phyloP scores from a whole-genome alignment of 1,140 invertebrate genomes.

The Phymorhynchus buccinoides region DNA sequence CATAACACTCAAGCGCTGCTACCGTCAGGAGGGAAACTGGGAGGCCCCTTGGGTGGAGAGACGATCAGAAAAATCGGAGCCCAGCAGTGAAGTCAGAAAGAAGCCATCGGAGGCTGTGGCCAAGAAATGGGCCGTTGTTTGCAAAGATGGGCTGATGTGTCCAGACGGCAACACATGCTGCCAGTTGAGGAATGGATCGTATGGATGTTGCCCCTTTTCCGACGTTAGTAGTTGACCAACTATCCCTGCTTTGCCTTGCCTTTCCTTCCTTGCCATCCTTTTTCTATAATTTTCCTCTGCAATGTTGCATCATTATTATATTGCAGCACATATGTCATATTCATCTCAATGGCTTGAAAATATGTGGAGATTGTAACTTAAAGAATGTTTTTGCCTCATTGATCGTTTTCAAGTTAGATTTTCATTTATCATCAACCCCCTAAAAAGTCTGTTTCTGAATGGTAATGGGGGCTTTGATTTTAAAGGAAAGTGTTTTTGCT shows the following conservation, averaged over 20 bases:
- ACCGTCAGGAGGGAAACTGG: slow-evolving; percentile 12
- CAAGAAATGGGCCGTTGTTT: slow-evolving; percentile 71
- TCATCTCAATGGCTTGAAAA: too few species aligned
- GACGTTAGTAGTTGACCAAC: slow-evolving; percentile 31
- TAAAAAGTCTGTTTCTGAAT: too few species aligned
- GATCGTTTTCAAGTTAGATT: too few species aligned
- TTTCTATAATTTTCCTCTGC: neutral
- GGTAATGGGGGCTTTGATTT: too few species aligned
- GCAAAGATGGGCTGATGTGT: slow-evolving; percentile 60
- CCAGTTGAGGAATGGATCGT: slow-evolving; percentile 61
- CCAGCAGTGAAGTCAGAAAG: slow-evolving; percentile 67
- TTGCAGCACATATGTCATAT: too few species aligned
- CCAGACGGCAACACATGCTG: slow-evolving; percentile 72
- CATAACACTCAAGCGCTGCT: slow-evolving; percentile 50
- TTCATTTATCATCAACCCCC: too few species aligned
- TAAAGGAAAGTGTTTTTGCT: too few species aligned
- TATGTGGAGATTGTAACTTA: too few species aligned
- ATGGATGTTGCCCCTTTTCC: slow-evolving; percentile 72
- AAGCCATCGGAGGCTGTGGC: slow-evolving; percentile 62
- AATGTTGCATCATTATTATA: too few species aligned
- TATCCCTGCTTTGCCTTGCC: neutral
- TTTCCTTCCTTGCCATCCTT: neutral
- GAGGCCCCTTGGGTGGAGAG: slow-evolving; percentile 18
- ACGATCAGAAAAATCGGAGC: slow-evolving; percentile 51
- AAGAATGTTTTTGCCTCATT: too few species aligned